These are phyloP conservation scores for Cantharis lateralis DNA, from an alignment of 2,888 invertebrate species.

Conservation along the genomic window DNA sequence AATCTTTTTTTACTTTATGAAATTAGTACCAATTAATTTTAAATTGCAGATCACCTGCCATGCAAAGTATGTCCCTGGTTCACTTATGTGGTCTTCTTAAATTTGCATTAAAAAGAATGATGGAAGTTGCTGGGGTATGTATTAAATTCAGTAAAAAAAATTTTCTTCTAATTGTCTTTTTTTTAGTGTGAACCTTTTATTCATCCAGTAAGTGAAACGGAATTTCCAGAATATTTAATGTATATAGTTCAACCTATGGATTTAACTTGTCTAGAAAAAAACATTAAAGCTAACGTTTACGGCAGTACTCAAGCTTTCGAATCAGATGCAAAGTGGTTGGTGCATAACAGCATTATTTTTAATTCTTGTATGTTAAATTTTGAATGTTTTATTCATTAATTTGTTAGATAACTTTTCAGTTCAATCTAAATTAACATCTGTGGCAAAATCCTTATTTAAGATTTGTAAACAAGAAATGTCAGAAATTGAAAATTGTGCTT, in stretches of 20 bases:
- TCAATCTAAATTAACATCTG: slow-evolving; percentile 76
- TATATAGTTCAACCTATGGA: slow-evolving; percentile 90
- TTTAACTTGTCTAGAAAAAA: slow-evolving; percentile 73
- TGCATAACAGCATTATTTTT: slow-evolving; percentile 90
- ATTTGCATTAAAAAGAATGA: slow-evolving; percentile 81
- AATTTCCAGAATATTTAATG: slow-evolving; percentile 78
- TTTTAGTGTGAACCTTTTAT: slow-evolving; percentile 78
- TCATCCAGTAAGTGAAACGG: slow-evolving; percentile 71
- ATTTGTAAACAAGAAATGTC: slow-evolving; percentile 86
- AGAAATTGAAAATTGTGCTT: slow-evolving; percentile 92
- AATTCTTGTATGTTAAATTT: slow-evolving; percentile 74
- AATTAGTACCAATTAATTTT: neutral
- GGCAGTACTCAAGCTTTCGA: slow-evolving; percentile 88
- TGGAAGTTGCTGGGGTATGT: slow-evolving; percentile 78
- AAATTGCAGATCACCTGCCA: slow-evolving; percentile 63
- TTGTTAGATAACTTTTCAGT: slow-evolving; percentile 57
- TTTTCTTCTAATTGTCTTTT: neutral
- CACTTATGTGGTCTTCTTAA: slow-evolving; percentile 78
- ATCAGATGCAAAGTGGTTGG: slow-evolving; percentile 90
- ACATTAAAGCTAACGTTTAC: slow-evolving; percentile 76
- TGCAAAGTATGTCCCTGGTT: slow-evolving; percentile 74
- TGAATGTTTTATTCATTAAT: neutral
- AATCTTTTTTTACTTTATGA: neutral
- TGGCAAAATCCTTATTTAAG: slow-evolving; percentile 80
- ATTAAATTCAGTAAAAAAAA: slow-evolving; percentile 24